Conservation (phyloP, 1,140 invertebrate genomes). For the Bombus superbus region DNA sequence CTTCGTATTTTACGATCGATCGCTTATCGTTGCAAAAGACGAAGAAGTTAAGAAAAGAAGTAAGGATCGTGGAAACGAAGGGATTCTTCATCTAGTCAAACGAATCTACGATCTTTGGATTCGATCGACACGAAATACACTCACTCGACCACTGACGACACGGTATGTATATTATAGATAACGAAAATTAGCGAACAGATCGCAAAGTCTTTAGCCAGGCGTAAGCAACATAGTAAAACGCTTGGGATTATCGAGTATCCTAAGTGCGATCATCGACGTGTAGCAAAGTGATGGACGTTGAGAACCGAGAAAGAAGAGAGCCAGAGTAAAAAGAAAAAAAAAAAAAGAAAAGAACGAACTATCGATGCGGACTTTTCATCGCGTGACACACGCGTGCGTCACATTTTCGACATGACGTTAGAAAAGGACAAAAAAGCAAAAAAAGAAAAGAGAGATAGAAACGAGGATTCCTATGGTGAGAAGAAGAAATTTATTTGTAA, state of each 20-base stretch:
- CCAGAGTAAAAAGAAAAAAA: too few relatives aligned
- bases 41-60: background rate
- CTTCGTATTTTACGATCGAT: background rate
- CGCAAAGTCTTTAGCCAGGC: constrained; percentile 25
- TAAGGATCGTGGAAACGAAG: background rate
- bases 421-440: background rate
- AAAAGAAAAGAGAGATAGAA: background rate
- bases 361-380: background rate
- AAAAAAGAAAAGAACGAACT: background rate
- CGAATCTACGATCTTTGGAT: constrained; percentile 14
- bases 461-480: constrained; percentile 24
- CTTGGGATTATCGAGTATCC: constrained; percentile 7
- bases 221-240: background rate
- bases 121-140: constrained; percentile 32
- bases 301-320: background rate
- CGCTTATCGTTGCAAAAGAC: background rate
- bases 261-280: background rate
- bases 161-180: constrained; percentile 36
- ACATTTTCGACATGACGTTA: background rate
- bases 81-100: background rate
- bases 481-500: constrained; percentile 29
- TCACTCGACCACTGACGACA: constrained; percentile 43
- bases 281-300: background rate
- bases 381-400: background rate
- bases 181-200: constrained; percentile 18